Evolutionary conservation across 2,888 invertebrate species (phyloP).

Genomic region (Philaethria dido): DNA sequence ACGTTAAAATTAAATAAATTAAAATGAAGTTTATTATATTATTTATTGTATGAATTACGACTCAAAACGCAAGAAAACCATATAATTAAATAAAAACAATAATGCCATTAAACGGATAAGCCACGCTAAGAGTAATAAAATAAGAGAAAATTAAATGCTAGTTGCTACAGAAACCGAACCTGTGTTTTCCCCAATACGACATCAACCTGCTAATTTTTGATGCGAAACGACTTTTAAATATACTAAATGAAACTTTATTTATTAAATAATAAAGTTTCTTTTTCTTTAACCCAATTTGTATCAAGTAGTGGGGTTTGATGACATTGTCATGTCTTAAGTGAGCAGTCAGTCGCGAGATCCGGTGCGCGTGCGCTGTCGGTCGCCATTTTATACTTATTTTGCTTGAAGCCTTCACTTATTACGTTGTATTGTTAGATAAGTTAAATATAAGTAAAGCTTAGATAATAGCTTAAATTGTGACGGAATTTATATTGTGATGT

Average conservation of each 20-base stretch:
- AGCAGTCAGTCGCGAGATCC: constrained; percentile 71
- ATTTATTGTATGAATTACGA: not conserved
- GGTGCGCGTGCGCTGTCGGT: constrained; percentile 58
- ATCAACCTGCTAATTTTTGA: constrained; percentile 64
- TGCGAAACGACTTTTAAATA: constrained; percentile 46
- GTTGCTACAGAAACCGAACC: constrained; percentile 52
- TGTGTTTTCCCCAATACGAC: constrained; percentile 66
- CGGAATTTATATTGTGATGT: constrained; percentile 3
- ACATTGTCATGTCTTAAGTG: constrained; percentile 64
- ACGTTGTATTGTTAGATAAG: not conserved
- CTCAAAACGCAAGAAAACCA: not conserved
- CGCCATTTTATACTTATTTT: constrained; percentile 54
- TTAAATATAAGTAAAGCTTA: not conserved
- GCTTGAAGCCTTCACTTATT: constrained; percentile 31
- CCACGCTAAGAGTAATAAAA: not conserved
- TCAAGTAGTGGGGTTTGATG: constrained; percentile 61
- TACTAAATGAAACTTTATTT: constrained; percentile 21
- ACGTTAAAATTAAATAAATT: too few relatives aligned
- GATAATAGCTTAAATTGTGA: not conserved
- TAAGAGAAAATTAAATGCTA: constrained; percentile 34
- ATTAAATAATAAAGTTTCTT: constrained; percentile 18
- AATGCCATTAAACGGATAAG: not conserved
- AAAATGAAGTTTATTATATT: too few relatives aligned
- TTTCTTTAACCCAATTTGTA: constrained; percentile 43
- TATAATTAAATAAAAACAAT: not conserved